Percentiles rank a stretch among this genome's conserved stretches.
Evolutionary conservation across 2,113 vertebrate species (phyloP).

Genomic region (Typhlomys cinereus): DNA sequence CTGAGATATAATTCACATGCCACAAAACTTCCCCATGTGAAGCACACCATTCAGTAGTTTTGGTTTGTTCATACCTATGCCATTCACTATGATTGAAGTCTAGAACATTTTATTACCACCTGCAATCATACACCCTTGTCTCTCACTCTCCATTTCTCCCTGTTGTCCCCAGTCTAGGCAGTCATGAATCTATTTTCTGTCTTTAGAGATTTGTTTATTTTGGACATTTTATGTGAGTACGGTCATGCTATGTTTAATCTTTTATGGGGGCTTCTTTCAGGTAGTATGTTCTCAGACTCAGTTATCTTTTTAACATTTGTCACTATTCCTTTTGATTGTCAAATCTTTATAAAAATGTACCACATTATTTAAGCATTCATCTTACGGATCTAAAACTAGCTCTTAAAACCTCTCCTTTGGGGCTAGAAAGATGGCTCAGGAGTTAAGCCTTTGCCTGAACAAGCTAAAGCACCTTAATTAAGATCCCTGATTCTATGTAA

Average conservation of each 20-base stretch:
- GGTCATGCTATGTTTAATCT: background rate
- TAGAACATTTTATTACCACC: background rate
- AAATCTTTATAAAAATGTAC: background rate
- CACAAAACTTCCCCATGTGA: background rate
- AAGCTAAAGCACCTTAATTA: too few relatives aligned
- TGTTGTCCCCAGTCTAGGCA: background rate
- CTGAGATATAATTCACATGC: background rate
- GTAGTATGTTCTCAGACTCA: background rate
- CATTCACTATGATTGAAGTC: background rate
- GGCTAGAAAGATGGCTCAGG: too few relatives aligned
- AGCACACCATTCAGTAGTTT: background rate
- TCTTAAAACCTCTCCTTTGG: background rate
- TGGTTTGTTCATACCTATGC: background rate
- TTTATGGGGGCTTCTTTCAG: background rate
- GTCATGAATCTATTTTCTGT: background rate
- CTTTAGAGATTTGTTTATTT: background rate
- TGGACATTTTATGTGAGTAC: background rate
- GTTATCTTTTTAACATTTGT: background rate
- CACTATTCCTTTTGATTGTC: background rate
- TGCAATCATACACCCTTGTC: background rate
- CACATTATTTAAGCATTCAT: background rate
- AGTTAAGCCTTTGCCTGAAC: too few relatives aligned
- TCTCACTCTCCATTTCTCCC: background rate
- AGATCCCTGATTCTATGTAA: too few relatives aligned
- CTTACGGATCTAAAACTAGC: background rate